These are phyloP conservation scores for Adineta ricciae DNA, from an alignment of 2,888 invertebrate genomes.

Conservation along the genomic window DNA sequence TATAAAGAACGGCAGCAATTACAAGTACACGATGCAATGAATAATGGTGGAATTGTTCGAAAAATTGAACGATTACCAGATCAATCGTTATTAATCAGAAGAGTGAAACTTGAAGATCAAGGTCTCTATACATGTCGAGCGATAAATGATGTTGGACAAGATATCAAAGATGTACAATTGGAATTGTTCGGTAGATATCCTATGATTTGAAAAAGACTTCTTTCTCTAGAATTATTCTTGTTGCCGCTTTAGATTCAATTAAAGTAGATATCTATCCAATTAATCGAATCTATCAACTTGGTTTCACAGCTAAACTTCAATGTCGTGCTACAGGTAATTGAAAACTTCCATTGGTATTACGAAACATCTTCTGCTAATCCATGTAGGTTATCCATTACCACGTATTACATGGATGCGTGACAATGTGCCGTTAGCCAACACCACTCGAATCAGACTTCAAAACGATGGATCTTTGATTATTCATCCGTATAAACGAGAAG, in stretches of 20 bases:
- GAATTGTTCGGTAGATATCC: neutral
- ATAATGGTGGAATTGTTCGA: neutral
- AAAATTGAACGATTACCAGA: conserved; percentile 12
- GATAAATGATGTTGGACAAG: conserved; percentile 8
- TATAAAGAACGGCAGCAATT: conserved; percentile 21
- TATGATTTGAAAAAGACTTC: too few species aligned
- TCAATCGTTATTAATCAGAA: conserved; percentile 17
- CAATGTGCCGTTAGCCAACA: neutral
- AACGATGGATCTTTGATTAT: conserved; percentile 12
- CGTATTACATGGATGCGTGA: conserved; percentile 3
- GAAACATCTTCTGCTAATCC: neutral
- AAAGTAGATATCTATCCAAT: conserved; percentile 21
- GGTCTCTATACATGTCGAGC: conserved; percentile 16
- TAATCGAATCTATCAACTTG: conserved; percentile 6
- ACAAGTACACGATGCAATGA: neutral
- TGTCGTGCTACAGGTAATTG: neutral
- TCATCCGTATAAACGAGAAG: conserved; percentile 16
- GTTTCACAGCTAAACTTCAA: conserved; percentile 19
- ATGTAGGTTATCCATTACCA: conserved; percentile 10
- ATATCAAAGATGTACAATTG: conserved; percentile 5
- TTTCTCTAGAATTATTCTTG: neutral
- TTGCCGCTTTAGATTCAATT: conserved; percentile 12
- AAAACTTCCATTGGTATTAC: neutral
- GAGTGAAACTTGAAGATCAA: conserved; percentile 16
- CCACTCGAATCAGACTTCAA: neutral